Evolutionary conservation across 2,797 vertebrate species (phyloP), one percentile per base, ranked within the genome.

Genomic region (Centropyge bicolor): DNA sequence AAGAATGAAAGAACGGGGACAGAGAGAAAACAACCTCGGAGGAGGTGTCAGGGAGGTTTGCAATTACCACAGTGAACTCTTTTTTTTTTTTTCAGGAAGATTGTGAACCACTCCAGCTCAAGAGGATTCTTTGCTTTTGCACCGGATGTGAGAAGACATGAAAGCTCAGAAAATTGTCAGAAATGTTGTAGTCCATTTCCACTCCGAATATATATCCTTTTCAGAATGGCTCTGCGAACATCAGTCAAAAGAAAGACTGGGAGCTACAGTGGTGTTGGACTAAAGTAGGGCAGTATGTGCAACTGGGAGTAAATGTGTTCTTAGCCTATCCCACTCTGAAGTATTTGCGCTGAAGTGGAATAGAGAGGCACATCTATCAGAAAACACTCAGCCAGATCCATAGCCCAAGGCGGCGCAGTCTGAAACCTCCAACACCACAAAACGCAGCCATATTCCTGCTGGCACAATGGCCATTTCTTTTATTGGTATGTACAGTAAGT

Each of bases 221-320:
- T 74, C 67, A 45, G 65, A 74, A 70, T 69, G 36, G 38, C 61
- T 81, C 27, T 63, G 78, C 20, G 24, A 80, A 80, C 60, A 81
- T 80, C 78, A 76, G 64, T 86, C 38, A 81, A 78, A 87, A 80
- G 55, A 77, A 84, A 80, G 69, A 83, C 61, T 80, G 52, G 59
- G 73, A 87, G 78, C 63, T 80, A 60, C 71, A 75, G 56, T 69
- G 73, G 76, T 84, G 78, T 70, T 80, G 83, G 82, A 75, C 80
- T 84, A 81, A 93, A 93, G 81, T 93, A 91, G 89, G 86, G 81
- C 88, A 90, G 68, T 74, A 27, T 89, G 87, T 87, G 79, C 90
- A 90, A 87, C 84, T 89, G 89, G 90, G 91, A 93, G 84, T 85
- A 85, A 90, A 87, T 86, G 87, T 90, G 84, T 90, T 90, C 83